Evolutionary conservation across 2,888 invertebrate genomes (phyloP), one percentile per base, ranked within the genome.

Genomic region (Agriopis leucophaearia): DNA sequence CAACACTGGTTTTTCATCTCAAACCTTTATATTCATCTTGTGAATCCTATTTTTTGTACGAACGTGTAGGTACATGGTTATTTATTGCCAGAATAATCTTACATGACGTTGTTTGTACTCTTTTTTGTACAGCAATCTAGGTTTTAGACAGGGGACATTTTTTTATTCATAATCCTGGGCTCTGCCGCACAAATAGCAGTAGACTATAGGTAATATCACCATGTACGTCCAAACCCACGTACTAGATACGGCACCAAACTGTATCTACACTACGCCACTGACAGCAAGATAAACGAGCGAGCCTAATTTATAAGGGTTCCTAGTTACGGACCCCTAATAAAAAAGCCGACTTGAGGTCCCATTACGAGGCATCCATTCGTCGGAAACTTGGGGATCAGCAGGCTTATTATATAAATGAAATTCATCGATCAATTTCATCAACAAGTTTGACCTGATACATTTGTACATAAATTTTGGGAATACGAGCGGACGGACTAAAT

Each of bases 321-420:
- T 72, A 73, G 72, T 73, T 71, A 72, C 67, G 59, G 74, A 62
- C 67, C 73, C 70, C 62, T 71, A 72, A 73, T 73, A 75, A 75
- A 75, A 74, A 73, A 73, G 64, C 57, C 63, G 65, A 72, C 65
- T 64, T 60, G 58, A 61, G 66, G 62, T 60, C 66, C 60, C 58
- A 69, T 69, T 69, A 69, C 69, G 60, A 54, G 54, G 62, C 61
- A 55, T 62, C 65, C 55, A 50, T 69, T 62, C 62, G 69, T 48
- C 59, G 38, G 62, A 64, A 60, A 59, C 59, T 50, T 50, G 38
- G 13, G 48, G 59, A 59, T 59, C 59, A 40, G 58, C 47, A 48
- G 38, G 16, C n/a, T 48, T 59, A 16, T 7, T 48, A 0, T 38
- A 13, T 16, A 36, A 38, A 16, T 27, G 27, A 44, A 18, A 16